Evolutionary conservation across 64 coral and sea anemone genomes (phyloP), one percentile per base, ranked within the genome.

Genomic region (Pocillopora damicornis): DNA sequence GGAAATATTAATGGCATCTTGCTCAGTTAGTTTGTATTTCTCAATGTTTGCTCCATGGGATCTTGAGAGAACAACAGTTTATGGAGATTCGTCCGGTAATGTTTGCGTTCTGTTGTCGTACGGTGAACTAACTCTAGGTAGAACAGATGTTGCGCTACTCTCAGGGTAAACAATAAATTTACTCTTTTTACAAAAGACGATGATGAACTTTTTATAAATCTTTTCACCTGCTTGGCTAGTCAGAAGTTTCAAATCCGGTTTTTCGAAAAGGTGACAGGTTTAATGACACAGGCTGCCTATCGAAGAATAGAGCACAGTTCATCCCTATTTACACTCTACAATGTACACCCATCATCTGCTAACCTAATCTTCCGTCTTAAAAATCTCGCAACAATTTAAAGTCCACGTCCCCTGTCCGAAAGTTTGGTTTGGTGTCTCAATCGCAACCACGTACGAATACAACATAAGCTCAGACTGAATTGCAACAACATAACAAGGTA

Each of bases 181-280:
- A 85, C 63, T 85, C 65, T 38, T 73, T 72, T 72, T 85, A 65
- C 35, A 85, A 71, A 72, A 38, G 36, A 85, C 58, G n/a, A 38
- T 42, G 68, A 16, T 15, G 42, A 68, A 57, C 34, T 58, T 83
- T 35, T 17, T 30, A 63, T 35, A 18, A 62, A 66, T 67, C 79
- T 62, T 85, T 85, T 85, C 81, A 85, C 63, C 81, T 85, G 81
- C 81, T 85, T 85, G 65, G 38, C 35, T n/a, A 68, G 61, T 83
- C 63, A 83, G 61, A 35, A 85, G 81, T 57, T 51, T 25, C n/a
- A 85, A 72, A 85, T 85, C 81, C 65, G 81, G 35, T 72, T 85
- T 85, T 71, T 85, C 38, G 81, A 85, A 56, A 85, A 63, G 25
- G n/a, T 72, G 81, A 73, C 81, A 68, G 42, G 30, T 83, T 67